Conservation (phyloP, 2,113 vertebrate species). For the Pampusana beccarii region DNA sequence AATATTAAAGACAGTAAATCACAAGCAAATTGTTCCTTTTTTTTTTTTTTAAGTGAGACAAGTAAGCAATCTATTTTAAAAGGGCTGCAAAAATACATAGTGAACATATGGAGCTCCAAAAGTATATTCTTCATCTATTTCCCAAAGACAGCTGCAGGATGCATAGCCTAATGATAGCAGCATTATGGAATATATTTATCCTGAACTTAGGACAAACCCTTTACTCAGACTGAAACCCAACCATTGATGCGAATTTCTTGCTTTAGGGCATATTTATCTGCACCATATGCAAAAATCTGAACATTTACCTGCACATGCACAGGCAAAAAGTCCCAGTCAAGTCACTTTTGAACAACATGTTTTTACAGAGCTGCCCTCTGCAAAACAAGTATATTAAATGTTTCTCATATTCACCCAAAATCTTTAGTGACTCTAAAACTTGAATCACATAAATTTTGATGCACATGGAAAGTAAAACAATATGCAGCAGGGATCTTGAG, state of each 20-base stretch:
- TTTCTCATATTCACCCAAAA: neutral
- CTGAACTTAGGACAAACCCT: neutral
- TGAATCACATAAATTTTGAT: neutral
- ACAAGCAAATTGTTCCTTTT: neutral
- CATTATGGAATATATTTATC: neutral
- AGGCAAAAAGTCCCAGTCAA: neutral
- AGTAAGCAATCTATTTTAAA: neutral
- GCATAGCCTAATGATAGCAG: neutral
- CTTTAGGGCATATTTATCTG: neutral
- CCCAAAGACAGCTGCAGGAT: neutral
- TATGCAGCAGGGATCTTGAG: neutral
- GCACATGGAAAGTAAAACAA: neutral
- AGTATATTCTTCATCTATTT: neutral
- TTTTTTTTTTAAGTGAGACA: neutral
- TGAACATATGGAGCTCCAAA: neutral
- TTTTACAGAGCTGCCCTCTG: neutral
- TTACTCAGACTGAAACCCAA: neutral
- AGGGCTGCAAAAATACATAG: neutral
- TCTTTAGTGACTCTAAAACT: neutral
- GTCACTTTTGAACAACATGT: neutral
- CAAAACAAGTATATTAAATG: neutral
- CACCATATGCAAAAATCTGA: neutral
- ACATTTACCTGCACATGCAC: neutral
- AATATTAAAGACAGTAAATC: neutral
- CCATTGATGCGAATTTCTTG: neutral